Evolutionary conservation across 2,797 vertebrate species (phyloP), one percentile per base, ranked within the genome.

Genomic region (Hypotaenidia okinawae): DNA sequence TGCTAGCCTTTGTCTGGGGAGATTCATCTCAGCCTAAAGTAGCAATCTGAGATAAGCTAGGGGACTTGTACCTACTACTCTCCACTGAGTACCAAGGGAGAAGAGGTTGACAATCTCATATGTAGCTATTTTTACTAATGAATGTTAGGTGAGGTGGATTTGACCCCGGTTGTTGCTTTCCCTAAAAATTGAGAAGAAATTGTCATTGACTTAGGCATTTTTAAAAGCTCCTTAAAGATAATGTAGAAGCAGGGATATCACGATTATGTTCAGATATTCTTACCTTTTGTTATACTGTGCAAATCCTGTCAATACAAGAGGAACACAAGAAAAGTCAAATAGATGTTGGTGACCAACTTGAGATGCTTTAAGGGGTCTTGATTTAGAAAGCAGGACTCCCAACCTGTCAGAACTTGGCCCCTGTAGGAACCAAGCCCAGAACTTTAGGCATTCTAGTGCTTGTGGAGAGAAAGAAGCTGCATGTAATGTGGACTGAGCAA

Each of bases 401-500:
- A 43, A 1, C 5, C 23, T 62, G 16, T 37, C 49, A 86, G 21
- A 86, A 12, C 21, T 23, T 67, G 43, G 51, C 17, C 8, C 8
- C 28, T 21, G 2, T 43, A 35, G 41, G 28, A 80, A 52, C 30
- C n/a, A 61, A 80, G 19, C 12, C 35, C 23, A 19, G 74, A 74
- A 47, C 10, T 4, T 28, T 9, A 41, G 30, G 9, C 7, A 8
- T 18, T 51, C 6, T 15, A 33, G 54, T n/a, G 28, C 12, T 6
- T 78, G 13, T 62, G 54, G 41, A 72, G 37, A 77, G n/a, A 54
- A 72, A 43, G 33, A 22, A 86, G 78, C 23, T 82, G 32, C 11
- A 16, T 5, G 6, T 30, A 47, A 28, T 15, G 10, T 0, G 0
- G n/a, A 39, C 16, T 74, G n/a, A 57, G n/a, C 17, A 78, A 1